Evolutionary conservation across 1,140 invertebrate species (phyloP), one percentile per base, ranked within the genome.

Genomic region (Portunus trituberculatus): DNA sequence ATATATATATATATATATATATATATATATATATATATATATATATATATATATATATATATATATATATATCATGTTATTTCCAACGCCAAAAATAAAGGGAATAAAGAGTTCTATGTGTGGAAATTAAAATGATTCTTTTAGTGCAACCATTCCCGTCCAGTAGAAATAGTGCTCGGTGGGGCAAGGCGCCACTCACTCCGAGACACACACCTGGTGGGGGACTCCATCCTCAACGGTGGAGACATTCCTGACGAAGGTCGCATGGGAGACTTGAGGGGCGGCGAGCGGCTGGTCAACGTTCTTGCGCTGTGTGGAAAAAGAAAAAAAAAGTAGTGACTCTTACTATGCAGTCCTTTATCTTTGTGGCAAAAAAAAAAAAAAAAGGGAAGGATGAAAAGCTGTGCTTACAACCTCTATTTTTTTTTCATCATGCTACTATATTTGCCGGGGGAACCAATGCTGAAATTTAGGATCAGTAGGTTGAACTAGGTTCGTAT

Each of bases 21-120:
- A 92, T 52, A 59, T 28, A 92, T 92, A 92, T 67, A 92, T 92
- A 92, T 92, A 92, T 52, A 67, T 92, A 92, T 59, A 92, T 92
- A 92, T 25, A 67, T 25, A 91, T 45, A 91, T 91, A 91, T 91
- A 91, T 91, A 91, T 91, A 45, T 91, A 32, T 90, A 90, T 14
- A 90, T 45, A 39, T 12, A 86, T 0, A 59, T 59, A 10, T 20
- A 59, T 4, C 8, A 10, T 59, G 16, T 59, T 59, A 14, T 59
- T 20, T 59, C 0, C 1, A 59, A 14, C 1, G 12, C 10, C 16
- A 59, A 12, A 10, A 59, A 20, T 59, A 59, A 59, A 39, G 39
- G 12, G 12, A 10, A 10, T 10, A 59, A 14, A 4, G 12, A 59
- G 16, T 12, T 52, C 48, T 52, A 7, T 6, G 6, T 52, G 48